Evolutionary conservation across 92 coral and sea anemone species (phyloP), one percentile per base, ranked within the genome.

Genomic region (Hydrozoanthus gracilis): DNA sequence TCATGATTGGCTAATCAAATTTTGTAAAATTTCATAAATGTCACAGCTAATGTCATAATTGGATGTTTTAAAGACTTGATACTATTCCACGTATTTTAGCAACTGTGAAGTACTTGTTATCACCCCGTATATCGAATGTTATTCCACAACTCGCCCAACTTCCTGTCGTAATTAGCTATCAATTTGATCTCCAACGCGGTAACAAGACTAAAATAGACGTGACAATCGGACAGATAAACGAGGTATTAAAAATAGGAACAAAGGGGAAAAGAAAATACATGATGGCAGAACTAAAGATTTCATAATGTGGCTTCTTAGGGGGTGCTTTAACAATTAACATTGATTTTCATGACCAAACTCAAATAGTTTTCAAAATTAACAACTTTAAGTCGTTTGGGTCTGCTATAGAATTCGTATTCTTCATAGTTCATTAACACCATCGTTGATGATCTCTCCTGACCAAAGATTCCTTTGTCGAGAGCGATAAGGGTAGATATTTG

Each of bases 121-220:
- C 85, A 46, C 82, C 85, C 60, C 6, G 73, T 48, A 51, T 80
- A 80, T 65, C 85, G 44, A 9, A 27, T 80, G 74, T 66, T 80
- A 16, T 47, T 65, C 72, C 85, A 80, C 85, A 51, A 16, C 85
- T 64, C 85, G 72, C 85, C 73, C 85, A 62, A 15, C 60, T 65
- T 80, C 85, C 85, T 73, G 61, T 65, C 73, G 64, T 65, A 80
- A 80, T 80, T 80, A 66, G 74, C 74, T 70, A 66, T 80, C 85
- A 64, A 49, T 80, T 80, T 80, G 74, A 80, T 80, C 85, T 70
- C 56, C 4, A 20, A 80, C 17, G 85, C 60, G 85, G 62, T 7
- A 65, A 65, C 15, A n/a, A n/a, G 71, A 79, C 60, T n/a, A 67
- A 62, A 64, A 80, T 80, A 80, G 85, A 80, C 55, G 11, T 12